These are phyloP conservation scores for Thalassophryne amazonica DNA, from an alignment of 2,797 vertebrate genomes.

Conservation along the genomic window DNA sequence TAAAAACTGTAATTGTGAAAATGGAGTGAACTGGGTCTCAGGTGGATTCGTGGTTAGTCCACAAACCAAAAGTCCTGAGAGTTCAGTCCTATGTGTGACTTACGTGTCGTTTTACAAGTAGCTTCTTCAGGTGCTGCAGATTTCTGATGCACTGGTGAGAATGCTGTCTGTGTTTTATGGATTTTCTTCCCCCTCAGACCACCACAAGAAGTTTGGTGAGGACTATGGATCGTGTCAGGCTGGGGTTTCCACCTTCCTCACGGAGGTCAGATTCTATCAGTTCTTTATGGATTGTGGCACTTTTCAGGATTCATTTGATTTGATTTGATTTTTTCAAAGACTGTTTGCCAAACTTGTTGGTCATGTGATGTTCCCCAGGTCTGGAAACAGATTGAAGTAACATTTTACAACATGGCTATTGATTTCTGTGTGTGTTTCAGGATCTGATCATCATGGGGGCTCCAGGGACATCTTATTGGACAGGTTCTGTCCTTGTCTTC, in stretches of 20 bases:
- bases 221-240: conserved; percentile 90
- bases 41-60: no score
- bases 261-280: conserved; percentile 46
- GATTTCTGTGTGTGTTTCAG: conserved; percentile 53
- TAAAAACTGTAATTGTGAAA: no score
- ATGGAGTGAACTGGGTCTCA: no score
- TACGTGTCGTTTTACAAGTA: no score
- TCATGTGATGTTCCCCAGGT: background rate
- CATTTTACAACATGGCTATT: background rate
- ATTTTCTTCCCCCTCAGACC: conserved; percentile 73
- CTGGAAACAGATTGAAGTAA: background rate
- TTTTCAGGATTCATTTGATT: no score
- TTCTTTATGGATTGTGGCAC: no score
- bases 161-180: background rate
- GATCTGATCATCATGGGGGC: conserved; percentile 95
- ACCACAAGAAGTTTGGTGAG: conserved; percentile 83
- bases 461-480: conserved; percentile 93
- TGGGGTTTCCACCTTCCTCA: conserved; percentile 80
- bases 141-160: no score
- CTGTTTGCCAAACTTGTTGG: no score
- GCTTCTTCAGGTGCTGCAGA: no score
- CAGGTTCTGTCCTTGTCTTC: conserved; percentile 89
- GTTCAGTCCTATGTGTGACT: no score
- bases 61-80: no score
- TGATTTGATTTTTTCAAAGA: no score